Conservation (phyloP, 2,888 invertebrate species). For the Lamellibrachia columna region DNA sequence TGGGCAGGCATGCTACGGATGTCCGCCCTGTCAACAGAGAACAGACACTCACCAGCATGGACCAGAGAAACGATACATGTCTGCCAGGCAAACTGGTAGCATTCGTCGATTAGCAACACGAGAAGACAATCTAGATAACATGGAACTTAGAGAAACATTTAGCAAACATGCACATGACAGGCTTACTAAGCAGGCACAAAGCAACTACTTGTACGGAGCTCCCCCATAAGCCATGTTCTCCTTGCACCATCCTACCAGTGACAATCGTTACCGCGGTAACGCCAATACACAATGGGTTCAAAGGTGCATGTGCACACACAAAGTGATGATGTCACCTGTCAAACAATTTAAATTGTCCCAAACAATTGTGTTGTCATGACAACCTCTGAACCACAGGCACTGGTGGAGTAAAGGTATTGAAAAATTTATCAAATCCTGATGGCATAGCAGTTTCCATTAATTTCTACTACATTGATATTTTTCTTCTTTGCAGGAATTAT, state of each 20-base stretch:
- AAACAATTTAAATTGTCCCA: conserved; percentile 9
- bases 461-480: no score
- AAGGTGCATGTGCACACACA: neutral
- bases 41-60: neutral
- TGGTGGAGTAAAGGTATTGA: no score
- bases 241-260: conserved; percentile 5
- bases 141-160: neutral
- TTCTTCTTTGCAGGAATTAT: no score
- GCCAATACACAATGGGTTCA: neutral
- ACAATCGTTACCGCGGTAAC: neutral
- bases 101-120: neutral
- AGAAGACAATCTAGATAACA: neutral
- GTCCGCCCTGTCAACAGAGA: neutral
- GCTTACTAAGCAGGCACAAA: conserved; percentile 3
- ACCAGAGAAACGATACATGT: neutral
- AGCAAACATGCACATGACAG: conserved; percentile 2
- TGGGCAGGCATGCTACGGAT: neutral
- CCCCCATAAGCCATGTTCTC: conserved; percentile 16
- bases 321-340: neutral
- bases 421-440: no score
- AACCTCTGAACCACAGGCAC: no score
- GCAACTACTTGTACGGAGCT: neutral
- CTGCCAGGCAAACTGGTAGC: neutral
- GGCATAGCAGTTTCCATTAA: no score
- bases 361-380: neutral